phyloP scores from a whole-genome alignment of 2,888 invertebrate genomes.

The Zhengitettix transpicula region DNA sequence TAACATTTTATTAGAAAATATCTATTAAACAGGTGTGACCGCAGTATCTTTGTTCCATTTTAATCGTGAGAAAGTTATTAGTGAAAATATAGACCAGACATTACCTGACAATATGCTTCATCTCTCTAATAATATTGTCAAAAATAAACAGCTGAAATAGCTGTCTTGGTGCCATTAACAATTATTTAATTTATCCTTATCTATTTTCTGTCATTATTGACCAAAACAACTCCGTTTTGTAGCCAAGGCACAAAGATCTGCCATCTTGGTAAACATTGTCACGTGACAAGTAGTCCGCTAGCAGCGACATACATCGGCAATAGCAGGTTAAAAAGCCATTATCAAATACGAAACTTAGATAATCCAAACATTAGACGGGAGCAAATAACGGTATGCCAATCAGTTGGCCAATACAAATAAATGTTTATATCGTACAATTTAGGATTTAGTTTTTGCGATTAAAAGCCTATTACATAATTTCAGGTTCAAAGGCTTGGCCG shows the following conservation, averaged over 20 bases:
- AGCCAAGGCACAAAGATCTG: neutral
- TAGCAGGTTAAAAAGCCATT: no score
- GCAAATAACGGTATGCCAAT: no score
- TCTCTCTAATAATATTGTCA: neutral
- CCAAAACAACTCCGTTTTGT: neutral
- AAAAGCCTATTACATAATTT: no score
- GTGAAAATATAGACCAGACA: neutral
- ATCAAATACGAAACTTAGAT: no score
- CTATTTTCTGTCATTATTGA: neutral
- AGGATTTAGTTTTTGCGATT: no score
- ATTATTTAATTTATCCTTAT: neutral
- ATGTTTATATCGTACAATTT: no score
- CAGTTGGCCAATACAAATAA: no score
- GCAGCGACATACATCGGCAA: no score
- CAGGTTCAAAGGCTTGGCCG: no score
- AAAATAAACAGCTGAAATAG: neutral
- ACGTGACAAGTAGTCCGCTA: conserved; percentile 6
- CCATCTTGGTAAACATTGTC: conserved; percentile 13
- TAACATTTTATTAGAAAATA: no score
- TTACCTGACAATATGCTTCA: conserved; percentile 1
- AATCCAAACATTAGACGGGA: no score
- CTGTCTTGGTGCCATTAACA: neutral
- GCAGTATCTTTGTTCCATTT: conserved; percentile 10
- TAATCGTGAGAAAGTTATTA: conserved; percentile 4
- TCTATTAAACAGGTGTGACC: conserved; percentile 3